Evolutionary conservation across 2,113 vertebrate genomes (phyloP), one percentile per base, ranked within the genome.

Genomic region (Sigmodon hispidus): DNA sequence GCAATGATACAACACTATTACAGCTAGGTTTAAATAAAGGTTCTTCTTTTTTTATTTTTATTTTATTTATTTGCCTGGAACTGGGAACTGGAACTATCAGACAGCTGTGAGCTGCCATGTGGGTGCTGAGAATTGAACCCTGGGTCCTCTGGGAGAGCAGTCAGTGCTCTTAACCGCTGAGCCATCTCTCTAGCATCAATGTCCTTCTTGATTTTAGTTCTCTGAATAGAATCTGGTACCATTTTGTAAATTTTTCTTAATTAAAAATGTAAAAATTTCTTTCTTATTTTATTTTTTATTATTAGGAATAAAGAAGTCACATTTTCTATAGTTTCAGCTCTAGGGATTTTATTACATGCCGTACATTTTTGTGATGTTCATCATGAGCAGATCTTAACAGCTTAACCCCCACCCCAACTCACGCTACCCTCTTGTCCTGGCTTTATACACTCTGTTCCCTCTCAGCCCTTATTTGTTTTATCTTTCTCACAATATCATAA

Each of bases 191-290:
- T n/a, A n/a, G n/a, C n/a, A n/a, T n/a, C n/a, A n/a, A n/a, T n/a
- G n/a, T 13, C 52, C 24, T 75, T 40, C 75, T 31, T 59, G 89
- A 80, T 9, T 84, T 50, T 89, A 75, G 4, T 15, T 80, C 19
- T 79, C 43, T 24, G 24, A 87, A 45, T 63, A 57, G 80, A 92
- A 75, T 79, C 43, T 79, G 61, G 36, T 36, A 48, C 5, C 16
- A 43, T 87, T 36, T 87, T 93, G 86, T 48, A 90, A 81, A 89
- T 96, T 87, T 69, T 31, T n/a, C 76, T 86, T 92, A 29, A 86
- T 59, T 45, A 65, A n/a, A 90, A 93, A 79, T 55, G 29, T 21
- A 34, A 92, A 80, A 81, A 15, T 76, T 84, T 81, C 92, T n/a
- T n/a, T n/a, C n/a, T n/a, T n/a, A n/a, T n/a, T n/a, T n/a, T n/a